phyloP scores from a whole-genome alignment of 2,113 vertebrate species.

The Tretioscincus oriximinensis region DNA sequence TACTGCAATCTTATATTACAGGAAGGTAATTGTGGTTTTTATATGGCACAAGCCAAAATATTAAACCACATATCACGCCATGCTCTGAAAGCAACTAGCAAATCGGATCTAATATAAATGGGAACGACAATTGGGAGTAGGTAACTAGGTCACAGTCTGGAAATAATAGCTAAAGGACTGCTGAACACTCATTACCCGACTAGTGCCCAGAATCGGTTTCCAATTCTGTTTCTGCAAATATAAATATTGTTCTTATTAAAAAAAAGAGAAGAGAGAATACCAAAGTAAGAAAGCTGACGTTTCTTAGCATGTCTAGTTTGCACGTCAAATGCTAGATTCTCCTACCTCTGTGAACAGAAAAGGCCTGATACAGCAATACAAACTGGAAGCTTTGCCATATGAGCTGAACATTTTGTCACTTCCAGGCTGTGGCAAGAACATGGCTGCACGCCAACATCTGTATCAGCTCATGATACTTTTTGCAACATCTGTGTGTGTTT shows the following conservation, averaged over 20 bases:
- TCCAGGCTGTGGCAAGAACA: background rate
- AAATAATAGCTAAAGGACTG: background rate
- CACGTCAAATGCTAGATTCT: background rate
- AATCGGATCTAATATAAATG: background rate
- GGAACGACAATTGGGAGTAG: background rate
- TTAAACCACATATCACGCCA: background rate
- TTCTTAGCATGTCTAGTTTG: background rate
- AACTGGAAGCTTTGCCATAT: background rate
- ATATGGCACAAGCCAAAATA: background rate
- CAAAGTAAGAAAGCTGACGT: background rate
- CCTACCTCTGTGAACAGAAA: background rate
- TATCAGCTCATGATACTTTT: background rate
- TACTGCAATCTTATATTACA: no score
- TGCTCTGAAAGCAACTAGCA: background rate
- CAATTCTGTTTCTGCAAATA: background rate
- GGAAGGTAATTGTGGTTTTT: background rate
- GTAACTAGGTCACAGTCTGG: conserved; percentile 5
- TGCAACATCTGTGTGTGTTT: background rate
- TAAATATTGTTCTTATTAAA: no score
- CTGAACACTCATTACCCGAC: background rate
- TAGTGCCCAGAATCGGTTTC: background rate
- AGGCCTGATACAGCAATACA: background rate
- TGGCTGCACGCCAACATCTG: background rate
- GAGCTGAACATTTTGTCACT: background rate
- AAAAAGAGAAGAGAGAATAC: background rate